phyloP scores from a whole-genome alignment of 92 coral and sea anemone genomes.

The Umimayanthus chanpuru region DNA sequence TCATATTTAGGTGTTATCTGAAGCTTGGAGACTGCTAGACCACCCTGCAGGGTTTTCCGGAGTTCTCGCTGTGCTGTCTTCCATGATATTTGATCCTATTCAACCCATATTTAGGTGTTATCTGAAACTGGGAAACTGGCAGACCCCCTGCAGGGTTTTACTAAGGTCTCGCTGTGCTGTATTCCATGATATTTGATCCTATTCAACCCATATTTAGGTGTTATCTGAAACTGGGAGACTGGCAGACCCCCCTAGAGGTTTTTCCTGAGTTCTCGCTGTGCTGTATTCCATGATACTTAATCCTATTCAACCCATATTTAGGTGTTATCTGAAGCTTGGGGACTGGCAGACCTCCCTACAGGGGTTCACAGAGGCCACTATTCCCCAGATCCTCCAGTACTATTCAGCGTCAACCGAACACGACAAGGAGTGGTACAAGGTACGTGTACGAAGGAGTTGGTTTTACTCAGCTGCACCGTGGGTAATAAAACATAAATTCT shows the following conservation, averaged over 20 bases:
- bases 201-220: too few relatives aligned
- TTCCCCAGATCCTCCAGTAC: conserved; percentile 87
- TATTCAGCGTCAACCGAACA: conserved; percentile 94
- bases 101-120: conserved; percentile 68
- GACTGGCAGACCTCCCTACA: conserved; percentile 95
- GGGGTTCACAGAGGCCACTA: conserved; percentile 91
- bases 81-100: background rate
- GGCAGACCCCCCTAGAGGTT: conserved; percentile 87
- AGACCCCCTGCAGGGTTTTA: conserved; percentile 88
- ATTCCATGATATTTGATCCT: too few relatives aligned
- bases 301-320: conserved; percentile 11
- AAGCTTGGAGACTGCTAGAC: conserved; percentile 80
- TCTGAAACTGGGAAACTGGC: conserved; percentile 97
- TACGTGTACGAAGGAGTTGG: background rate
- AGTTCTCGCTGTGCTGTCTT: too few relatives aligned
- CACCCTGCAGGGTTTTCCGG: conserved; percentile 56
- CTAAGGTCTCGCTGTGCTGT: background rate
- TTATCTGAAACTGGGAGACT: conserved; percentile 42
- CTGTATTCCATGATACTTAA: background rate
- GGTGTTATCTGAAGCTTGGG: conserved; percentile 95
- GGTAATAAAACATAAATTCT: background rate
- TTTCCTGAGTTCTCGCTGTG: too few relatives aligned
- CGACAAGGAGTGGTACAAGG: conserved; percentile 96
- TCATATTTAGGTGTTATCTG: too few relatives aligned
- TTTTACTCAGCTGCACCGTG: background rate